Percentiles rank a stretch among this genome's conserved stretches.
phyloP scores from a whole-genome alignment of 2,113 vertebrate species.

The Columbina picui region DNA sequence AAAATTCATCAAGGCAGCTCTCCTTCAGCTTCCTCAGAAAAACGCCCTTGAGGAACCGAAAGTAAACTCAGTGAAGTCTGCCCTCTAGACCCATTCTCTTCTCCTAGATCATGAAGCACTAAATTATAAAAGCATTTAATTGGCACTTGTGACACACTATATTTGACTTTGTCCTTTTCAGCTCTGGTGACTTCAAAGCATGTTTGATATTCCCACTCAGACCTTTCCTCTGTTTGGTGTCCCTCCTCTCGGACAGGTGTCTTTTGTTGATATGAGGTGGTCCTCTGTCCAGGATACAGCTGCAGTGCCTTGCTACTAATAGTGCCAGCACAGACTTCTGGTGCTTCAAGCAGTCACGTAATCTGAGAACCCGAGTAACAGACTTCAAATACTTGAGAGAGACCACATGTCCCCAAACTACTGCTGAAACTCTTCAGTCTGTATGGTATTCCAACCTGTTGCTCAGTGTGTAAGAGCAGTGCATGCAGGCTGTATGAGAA shows the following conservation, averaged over 20 bases:
- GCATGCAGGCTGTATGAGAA: neutral
- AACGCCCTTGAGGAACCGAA: slow-evolving; percentile 46
- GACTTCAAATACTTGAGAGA: neutral
- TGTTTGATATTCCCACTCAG: slow-evolving; percentile 55
- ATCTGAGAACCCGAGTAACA: neutral
- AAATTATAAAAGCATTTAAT: slow-evolving; percentile 59
- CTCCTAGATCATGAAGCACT: slow-evolving; percentile 45
- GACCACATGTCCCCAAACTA: neutral
- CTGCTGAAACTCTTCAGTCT: neutral
- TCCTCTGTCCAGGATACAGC: neutral
- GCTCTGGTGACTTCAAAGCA: slow-evolving; percentile 57
- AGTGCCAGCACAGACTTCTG: slow-evolving; percentile 44
- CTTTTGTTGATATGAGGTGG: slow-evolving; percentile 50
- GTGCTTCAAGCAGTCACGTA: neutral
- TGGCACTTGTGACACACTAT: slow-evolving; percentile 48
- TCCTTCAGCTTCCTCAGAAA: slow-evolving; percentile 30
- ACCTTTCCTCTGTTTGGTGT: slow-evolving; percentile 22
- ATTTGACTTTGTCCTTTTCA: slow-evolving; percentile 67
- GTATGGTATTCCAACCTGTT: neutral
- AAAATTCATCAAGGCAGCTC: slow-evolving; percentile 3
- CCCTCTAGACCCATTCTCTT: slow-evolving; percentile 41
- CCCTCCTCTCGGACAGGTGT: slow-evolving; percentile 48
- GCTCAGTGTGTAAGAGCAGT: neutral
- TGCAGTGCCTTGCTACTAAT: slow-evolving; percentile 4
- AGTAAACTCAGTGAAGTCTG: slow-evolving; percentile 54